These are phyloP conservation scores for Clitarchus hookeri DNA, from an alignment of 2,888 invertebrate genomes.

Conservation along the genomic window DNA sequence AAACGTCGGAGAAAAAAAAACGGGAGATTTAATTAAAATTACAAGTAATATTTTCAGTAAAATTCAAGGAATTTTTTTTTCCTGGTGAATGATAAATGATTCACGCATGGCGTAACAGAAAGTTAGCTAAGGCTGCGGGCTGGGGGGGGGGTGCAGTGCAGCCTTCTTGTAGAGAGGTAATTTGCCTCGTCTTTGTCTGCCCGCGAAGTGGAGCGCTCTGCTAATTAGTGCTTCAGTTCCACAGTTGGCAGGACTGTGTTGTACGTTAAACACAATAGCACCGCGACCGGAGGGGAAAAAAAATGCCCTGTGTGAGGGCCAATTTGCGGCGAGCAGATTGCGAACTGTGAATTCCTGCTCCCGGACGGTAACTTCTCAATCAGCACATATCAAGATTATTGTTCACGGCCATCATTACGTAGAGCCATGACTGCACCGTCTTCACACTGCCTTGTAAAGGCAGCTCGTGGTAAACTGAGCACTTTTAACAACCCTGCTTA, in stretches of 20 bases:
- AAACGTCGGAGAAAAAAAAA: neutral
- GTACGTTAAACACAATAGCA: neutral
- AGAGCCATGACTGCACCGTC: too few species aligned
- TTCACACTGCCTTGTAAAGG: too few species aligned
- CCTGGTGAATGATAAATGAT: neutral
- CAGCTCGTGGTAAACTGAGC: too few species aligned
- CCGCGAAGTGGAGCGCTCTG: neutral
- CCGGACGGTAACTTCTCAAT: too few species aligned
- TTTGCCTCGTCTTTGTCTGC: neutral
- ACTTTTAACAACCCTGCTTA: too few species aligned
- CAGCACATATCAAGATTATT: too few species aligned
- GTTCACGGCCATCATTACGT: too few species aligned
- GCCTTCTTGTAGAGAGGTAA: neutral
- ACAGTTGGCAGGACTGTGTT: neutral
- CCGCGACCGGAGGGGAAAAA: neutral
- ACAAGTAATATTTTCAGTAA: neutral
- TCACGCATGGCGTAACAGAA: neutral
- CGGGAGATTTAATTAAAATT: neutral
- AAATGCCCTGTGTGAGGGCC: too few species aligned
- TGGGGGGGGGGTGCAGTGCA: neutral
- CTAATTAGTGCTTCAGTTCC: neutral
- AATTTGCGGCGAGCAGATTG: too few species aligned
- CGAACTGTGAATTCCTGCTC: too few species aligned
- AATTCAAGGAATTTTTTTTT: neutral
- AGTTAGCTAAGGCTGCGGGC: neutral